Evolutionary conservation across 1,140 invertebrate genomes (phyloP).

Genomic region (Kradibia gibbosae): DNA sequence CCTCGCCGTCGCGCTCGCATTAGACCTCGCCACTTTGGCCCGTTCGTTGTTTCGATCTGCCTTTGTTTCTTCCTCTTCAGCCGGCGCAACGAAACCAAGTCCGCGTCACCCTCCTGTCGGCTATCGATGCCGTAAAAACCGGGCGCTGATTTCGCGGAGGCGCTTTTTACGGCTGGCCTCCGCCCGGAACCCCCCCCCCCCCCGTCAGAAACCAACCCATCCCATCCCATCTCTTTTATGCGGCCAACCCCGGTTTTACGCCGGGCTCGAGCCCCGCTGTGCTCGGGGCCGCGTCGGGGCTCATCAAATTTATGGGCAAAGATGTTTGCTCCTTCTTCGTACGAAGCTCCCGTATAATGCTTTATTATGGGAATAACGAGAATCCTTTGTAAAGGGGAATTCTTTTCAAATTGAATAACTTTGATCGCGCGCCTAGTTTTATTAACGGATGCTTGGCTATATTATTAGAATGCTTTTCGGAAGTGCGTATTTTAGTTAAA

Average conservation of each 20-base stretch:
- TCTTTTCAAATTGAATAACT: not conserved
- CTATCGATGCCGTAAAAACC: not conserved
- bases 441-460: too few species aligned
- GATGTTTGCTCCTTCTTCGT: not conserved
- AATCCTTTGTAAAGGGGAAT: not conserved
- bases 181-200: too few species aligned
- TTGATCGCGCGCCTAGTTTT: not conserved
- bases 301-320: constrained; percentile 10
- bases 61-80: not conserved
- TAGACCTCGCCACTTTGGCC: too few species aligned
- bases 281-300: not conserved
- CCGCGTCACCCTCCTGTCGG: not conserved
- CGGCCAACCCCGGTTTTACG: too few species aligned
- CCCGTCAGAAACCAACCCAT: too few species aligned
- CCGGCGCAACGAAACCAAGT: not conserved
- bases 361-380: not conserved
- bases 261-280: not conserved
- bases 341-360: not conserved
- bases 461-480: too few species aligned
- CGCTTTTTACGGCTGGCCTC: not conserved
- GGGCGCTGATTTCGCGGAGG: constrained; percentile 6
- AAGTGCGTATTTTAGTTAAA: too few species aligned
- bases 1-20: not conserved
- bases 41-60: not conserved
- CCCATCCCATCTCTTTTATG: too few species aligned